Evolutionary conservation across 2,797 vertebrate genomes (phyloP), one percentile per base, ranked within the genome.

Genomic region (Acrossocheilus wenchowensis): DNA sequence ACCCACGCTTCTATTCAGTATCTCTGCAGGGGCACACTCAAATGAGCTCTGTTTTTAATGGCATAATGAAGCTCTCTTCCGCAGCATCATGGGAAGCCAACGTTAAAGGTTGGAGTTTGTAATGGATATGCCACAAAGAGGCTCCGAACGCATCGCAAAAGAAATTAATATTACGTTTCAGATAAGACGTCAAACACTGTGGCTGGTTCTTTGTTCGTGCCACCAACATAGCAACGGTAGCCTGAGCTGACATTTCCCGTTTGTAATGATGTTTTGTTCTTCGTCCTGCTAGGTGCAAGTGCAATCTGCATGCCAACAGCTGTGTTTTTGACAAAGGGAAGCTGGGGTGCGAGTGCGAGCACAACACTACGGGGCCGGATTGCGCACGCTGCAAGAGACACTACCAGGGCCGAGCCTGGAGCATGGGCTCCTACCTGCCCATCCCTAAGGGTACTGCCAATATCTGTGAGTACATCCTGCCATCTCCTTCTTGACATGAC

Each of bases 371-470:
- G 1, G 98, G 98, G 81, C 97, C 97, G 36, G 98, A 99, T 95
- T 99, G 98, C 62, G 97, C 98, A 84, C 97, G 97, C 93, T 99
- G 98, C 91, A 99, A 98, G 96, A 98, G 96, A 94, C 98, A 96
- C 90, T 99, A 97, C 93, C 98, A 98, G 95, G 98, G 98, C 85
- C 95, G 97, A 72, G 95, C 96, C 0, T 99, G 98, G 98, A 99
- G 97, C 57, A 95, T 97, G 12, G 98, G 98, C 89, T 99, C 98
- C 54, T 99, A 99, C 90, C 97, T 99, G 87, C 98, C 98, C 91
- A 99, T 99, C 92, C 98, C 98, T 85, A 99, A 98, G 92, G 98
- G 98, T 94, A 99, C 98, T 9, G 98, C 98, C 88, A 99, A 99
- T 96, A 97, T 97, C 95, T 99, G 98, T 99, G 96, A 99, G 98